These are phyloP conservation scores for Anoplophora glabripennis DNA, from an alignment of 1,140 invertebrate genomes.

Conservation along the genomic window DNA sequence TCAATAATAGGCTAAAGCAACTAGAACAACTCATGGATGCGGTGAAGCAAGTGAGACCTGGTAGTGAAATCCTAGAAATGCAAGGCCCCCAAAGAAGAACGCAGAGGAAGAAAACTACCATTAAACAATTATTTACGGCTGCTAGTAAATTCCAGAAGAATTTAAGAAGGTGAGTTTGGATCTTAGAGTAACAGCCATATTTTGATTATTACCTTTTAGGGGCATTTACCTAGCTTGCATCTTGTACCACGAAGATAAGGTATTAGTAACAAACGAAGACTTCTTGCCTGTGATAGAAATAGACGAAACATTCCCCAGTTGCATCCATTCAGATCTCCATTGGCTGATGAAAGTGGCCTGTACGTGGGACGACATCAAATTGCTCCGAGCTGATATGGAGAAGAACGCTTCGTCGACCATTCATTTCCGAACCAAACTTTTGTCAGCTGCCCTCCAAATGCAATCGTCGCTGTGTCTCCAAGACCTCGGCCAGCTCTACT, in stretches of 20 bases:
- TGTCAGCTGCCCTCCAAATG: conserved; percentile 89
- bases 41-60: conserved; percentile 63
- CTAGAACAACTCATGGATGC: conserved; percentile 75
- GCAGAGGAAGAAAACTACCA: conserved; percentile 83
- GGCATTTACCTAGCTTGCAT: conserved; percentile 91
- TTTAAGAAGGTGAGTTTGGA: conserved; percentile 67
- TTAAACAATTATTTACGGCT: conserved; percentile 90
- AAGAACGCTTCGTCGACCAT: conserved; percentile 85
- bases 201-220: conserved; percentile 53
- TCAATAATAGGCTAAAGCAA: conserved; percentile 65
- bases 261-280: conserved; percentile 94
- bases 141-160: conserved; percentile 94
- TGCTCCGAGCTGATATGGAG: conserved; percentile 86
- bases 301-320: conserved; percentile 90
- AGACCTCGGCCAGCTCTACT: conserved; percentile 89
- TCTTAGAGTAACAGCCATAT: not conserved
- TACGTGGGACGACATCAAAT: conserved; percentile 94
- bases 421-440: conserved; percentile 87
- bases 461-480: conserved; percentile 86
- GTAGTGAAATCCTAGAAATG: conserved; percentile 57
- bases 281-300: conserved; percentile 94
- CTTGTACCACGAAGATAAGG: conserved; percentile 90
- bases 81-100: conserved; percentile 60
- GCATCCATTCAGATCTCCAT: conserved; percentile 89
- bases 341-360: conserved; percentile 98